Conservation (phyloP, 2,888 invertebrate species). For the Tachina grossa region DNA sequence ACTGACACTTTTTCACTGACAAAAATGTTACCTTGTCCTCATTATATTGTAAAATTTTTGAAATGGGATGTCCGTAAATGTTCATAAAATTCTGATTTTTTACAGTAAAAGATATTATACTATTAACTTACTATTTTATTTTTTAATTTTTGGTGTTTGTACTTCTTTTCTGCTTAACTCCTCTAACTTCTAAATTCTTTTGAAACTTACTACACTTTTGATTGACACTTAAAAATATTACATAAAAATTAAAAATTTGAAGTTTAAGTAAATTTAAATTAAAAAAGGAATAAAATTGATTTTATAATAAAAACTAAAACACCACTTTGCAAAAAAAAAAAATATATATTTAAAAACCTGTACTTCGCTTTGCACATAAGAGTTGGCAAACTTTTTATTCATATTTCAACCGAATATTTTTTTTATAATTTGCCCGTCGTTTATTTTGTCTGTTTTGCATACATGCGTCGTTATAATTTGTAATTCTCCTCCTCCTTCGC, state of each 20-base stretch:
- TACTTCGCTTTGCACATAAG: not conserved
- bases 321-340: slow-evolving; percentile 20
- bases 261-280: not conserved
- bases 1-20: too few species aligned
- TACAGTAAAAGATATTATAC: too few species aligned
- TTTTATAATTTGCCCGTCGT: slow-evolving; percentile 1
- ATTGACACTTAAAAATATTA: not conserved
- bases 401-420: not conserved
- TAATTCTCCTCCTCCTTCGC: not conserved
- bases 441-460: slow-evolving; percentile 22
- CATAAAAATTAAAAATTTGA: not conserved
- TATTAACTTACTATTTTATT: too few species aligned
- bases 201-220: too few species aligned
- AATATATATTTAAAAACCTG: slow-evolving; percentile 22
- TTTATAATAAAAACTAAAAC: slow-evolving; percentile 21
- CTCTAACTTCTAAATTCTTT: too few species aligned
- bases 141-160: too few species aligned
- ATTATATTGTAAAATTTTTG: too few species aligned
- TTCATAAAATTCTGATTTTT: too few species aligned
- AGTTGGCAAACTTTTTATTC: slow-evolving; percentile 12
- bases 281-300: slow-evolving; percentile 1
- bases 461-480: slow-evolving; percentile 48
- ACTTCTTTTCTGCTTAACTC: too few species aligned
- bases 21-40: too few species aligned
- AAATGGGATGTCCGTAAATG: too few species aligned